phyloP scores from a whole-genome alignment of 1,140 invertebrate genomes.

The Microplitis mediator region DNA sequence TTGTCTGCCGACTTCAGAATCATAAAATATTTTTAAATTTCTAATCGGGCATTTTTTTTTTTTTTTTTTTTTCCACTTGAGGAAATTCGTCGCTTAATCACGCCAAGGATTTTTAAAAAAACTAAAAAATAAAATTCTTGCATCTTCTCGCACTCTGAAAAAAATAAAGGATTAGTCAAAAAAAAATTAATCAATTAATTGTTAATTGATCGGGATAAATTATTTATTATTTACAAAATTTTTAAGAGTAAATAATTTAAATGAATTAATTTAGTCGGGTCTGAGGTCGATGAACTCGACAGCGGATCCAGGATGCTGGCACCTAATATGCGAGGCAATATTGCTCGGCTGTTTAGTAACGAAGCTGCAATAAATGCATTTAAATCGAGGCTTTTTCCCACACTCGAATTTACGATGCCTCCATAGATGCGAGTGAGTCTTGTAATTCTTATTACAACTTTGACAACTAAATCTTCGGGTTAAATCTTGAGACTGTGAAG shows the following conservation, averaged over 20 bases:
- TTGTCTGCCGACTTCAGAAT: too few relatives aligned
- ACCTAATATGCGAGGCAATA: conserved; percentile 39
- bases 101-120: too few relatives aligned
- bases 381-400: conserved; percentile 48
- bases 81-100: too few relatives aligned
- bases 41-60: too few relatives aligned
- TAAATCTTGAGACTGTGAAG: neutral
- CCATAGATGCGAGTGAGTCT: conserved; percentile 36
- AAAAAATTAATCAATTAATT: too few relatives aligned
- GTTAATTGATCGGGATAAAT: neutral
- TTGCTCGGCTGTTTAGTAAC: conserved; percentile 31
- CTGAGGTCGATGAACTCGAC: conserved; percentile 22
- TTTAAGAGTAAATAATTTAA: neutral
- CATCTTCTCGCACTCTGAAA: too few relatives aligned
- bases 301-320: conserved; percentile 24
- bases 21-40: too few relatives aligned
- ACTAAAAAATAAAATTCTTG: too few relatives aligned
- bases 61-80: too few relatives aligned
- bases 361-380: conserved; percentile 64
- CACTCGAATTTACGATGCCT: conserved; percentile 57
- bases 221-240: neutral
- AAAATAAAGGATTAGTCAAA: too few relatives aligned
- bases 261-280: neutral
- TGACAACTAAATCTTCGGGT: conserved; percentile 25
- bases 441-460: conserved; percentile 36